Evolutionary conservation across 2,797 vertebrate genomes (phyloP).

Genomic region (Amblyraja radiata): DNA sequence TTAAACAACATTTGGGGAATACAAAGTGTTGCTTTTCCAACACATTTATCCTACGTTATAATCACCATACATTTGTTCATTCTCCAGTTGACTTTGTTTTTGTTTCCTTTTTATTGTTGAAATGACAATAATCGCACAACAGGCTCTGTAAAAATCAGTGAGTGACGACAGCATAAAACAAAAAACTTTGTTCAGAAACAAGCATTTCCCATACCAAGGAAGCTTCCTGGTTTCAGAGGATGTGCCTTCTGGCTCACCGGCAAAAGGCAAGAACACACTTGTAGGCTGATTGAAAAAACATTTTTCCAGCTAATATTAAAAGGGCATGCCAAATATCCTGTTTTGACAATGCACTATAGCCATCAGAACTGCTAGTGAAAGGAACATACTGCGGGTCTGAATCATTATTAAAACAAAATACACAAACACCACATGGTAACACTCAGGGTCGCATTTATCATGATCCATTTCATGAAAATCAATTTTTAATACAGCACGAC

Average conservation of each 20-base stretch:
- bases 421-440: not conserved
- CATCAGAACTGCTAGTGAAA: not conserved
- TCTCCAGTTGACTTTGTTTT: not conserved
- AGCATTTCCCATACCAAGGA: not conserved
- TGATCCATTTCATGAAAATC: not conserved
- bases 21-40: too few species aligned
- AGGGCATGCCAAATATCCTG: slow-evolving; percentile 22
- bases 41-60: not conserved
- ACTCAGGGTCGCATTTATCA: not conserved
- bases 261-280: not conserved
- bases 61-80: not conserved
- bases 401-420: not conserved
- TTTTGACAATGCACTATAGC: not conserved
- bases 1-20: not conserved
- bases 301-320: not conserved
- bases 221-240: not conserved
- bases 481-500: not conserved
- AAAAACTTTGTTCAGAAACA: not conserved
- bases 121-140: not conserved
- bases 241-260: not conserved
- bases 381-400: too few species aligned
- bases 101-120: not conserved
- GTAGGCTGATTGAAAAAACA: too few species aligned
- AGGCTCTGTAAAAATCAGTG: too few species aligned
- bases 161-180: not conserved